Conservation (phyloP, 2,797 vertebrate species). For the Molossus alvarezi region DNA sequence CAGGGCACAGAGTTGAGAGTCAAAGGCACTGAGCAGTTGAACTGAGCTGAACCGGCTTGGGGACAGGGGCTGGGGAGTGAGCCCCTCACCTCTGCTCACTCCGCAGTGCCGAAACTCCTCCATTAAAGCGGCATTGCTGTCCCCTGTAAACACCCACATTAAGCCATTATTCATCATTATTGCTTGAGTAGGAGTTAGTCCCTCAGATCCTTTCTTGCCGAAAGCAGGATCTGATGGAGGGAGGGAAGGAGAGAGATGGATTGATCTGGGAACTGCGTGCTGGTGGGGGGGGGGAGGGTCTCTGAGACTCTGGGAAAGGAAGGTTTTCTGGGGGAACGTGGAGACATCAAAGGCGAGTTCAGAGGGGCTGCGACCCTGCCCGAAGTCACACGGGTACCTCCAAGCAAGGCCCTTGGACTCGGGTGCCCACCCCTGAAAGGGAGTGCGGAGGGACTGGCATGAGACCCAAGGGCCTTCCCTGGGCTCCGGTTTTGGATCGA, state of each 20-base stretch:
- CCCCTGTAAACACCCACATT: constrained; percentile 82
- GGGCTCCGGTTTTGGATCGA: background rate
- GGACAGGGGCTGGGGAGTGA: background rate
- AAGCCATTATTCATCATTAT: constrained; percentile 85
- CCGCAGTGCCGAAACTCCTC: constrained; percentile 38
- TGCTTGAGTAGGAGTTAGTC: constrained; percentile 79
- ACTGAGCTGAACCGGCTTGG: background rate
- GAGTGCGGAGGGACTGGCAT: rapidly evolving
- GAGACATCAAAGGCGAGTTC: background rate
- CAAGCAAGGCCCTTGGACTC: background rate
- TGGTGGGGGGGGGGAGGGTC: background rate
- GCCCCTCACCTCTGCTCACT: background rate
- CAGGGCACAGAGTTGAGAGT: background rate
- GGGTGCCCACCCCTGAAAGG: too few species aligned
- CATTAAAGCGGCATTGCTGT: constrained; percentile 27
- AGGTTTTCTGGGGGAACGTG: background rate
- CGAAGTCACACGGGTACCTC: background rate
- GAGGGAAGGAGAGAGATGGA: constrained; percentile 39
- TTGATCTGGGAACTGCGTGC: constrained; percentile 6
- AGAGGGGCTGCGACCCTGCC: background rate
- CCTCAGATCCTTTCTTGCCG: constrained; percentile 76
- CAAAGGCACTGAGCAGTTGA: background rate
- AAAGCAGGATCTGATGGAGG: constrained; percentile 26
- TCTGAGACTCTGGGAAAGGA: background rate
- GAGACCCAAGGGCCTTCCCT: background rate